A percentile compares a stretch with the other conserved stretches of the same genome.
phyloP scores from a whole-genome alignment of 2,113 vertebrate genomes.

The Serinus canaria region DNA sequence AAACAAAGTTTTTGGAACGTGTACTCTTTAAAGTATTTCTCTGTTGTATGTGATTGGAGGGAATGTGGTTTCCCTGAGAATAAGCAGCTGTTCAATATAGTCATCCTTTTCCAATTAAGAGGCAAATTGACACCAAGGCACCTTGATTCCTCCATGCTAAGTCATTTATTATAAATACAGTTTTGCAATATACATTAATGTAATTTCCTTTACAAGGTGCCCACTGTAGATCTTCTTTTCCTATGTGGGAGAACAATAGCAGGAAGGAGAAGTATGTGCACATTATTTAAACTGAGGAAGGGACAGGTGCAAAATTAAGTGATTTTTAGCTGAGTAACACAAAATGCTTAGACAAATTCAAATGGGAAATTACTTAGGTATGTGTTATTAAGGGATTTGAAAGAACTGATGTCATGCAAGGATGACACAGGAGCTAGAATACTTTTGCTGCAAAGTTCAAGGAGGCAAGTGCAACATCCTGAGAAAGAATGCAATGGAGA shows the following conservation, averaged over 20 bases:
- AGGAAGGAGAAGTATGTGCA: constrained; percentile 43
- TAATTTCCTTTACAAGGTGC: constrained; percentile 4
- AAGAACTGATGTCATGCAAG: background rate
- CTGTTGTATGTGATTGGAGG: background rate
- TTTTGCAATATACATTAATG: constrained; percentile 13
- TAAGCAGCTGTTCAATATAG: background rate
- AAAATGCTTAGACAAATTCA: constrained; percentile 11
- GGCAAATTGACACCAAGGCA: background rate
- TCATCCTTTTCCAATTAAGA: background rate
- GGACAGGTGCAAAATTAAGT: constrained; percentile 40
- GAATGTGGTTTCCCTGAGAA: background rate
- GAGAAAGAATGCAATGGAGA: background rate
- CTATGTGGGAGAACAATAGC: constrained; percentile 31
- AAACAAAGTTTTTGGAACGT: background rate
- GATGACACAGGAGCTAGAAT: background rate
- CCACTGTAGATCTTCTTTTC: background rate
- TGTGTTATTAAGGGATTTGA: background rate
- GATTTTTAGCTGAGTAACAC: background rate
- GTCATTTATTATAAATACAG: background rate
- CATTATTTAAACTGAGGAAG: constrained; percentile 48
- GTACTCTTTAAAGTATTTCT: background rate
- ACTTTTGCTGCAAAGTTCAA: background rate
- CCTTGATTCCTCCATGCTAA: background rate
- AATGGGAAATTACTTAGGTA: background rate
- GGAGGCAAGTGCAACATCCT: background rate